Base-by-base conservation (phyloP, 2,113 vertebrate genomes). In the Oophaga pumilio region DNA sequence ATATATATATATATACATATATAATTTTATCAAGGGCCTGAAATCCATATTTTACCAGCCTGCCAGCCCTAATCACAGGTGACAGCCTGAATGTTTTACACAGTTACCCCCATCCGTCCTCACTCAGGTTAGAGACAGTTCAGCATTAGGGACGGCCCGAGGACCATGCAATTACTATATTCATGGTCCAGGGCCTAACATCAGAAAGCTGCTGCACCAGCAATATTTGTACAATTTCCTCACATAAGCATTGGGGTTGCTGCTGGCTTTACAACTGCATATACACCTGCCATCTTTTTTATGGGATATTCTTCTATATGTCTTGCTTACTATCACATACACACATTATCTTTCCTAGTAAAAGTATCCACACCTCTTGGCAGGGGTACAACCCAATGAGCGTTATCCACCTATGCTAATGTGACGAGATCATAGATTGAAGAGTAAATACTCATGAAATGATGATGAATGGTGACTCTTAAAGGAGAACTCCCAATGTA, bases 1-100 rank as follows among this genome's bases (percentile, higher is more conserved):
- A n/a, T n/a, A n/a, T n/a, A n/a, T n/a, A n/a, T n/a, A n/a, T 43
- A 74, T 22, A 43, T 20, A 73, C 43, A 43, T 73, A 50, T 64
- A 66, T 52, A 82, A 52, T 68, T 60, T 26, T 60, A 74, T 49
- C 33, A 62, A 52, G 64, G 62, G 81, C 59, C 81, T 83, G 62
- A 83, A 83, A 69, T 50, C 60, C 60, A 17, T 64, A 69, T 68
- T 66, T 52, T 68, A 83, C 81, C 81, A 83, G 81, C 81, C 81
- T 68, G 59, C 69, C 62, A 24, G 62, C 62, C 81, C 81, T 83
- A 26, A 83, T 83, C 81, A 83, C 64, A 69, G 81, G 81, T 83
- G 81, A 83, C 81, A 83, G 81, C 81, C 81, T 83, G 81, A 83
- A 83, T 83, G 81, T 83, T 83, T 49, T 69, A 52, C 81, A 69